A percentile compares a stretch with the other conserved stretches of the same genome.
phyloP scores from a whole-genome alignment of 2,113 vertebrate species.

The Lonchura striata region DNA sequence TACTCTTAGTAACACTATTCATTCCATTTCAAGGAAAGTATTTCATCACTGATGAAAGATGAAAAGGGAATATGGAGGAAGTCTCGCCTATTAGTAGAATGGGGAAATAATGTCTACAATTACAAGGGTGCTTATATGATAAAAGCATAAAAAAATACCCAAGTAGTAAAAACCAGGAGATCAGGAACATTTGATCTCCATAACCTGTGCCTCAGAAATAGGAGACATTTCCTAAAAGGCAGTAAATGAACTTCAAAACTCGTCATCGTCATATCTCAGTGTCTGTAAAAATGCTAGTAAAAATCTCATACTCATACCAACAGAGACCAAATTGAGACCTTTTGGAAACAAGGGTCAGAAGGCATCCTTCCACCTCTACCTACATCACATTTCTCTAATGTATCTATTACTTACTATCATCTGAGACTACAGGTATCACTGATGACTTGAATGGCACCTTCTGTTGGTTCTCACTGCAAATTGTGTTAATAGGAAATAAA shows the following conservation, averaged over 20 bases:
- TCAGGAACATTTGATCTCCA: neutral
- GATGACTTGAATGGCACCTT: neutral
- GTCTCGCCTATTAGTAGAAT: neutral
- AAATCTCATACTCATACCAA: neutral
- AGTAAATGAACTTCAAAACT: neutral
- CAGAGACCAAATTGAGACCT: neutral
- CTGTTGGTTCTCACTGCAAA: neutral
- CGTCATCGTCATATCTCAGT: neutral
- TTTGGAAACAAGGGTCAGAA: neutral
- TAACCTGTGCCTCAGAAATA: neutral
- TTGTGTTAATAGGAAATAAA: constrained; percentile 33
- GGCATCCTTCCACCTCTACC: neutral
- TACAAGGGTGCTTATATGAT: neutral
- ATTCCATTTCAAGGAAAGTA: neutral
- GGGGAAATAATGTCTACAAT: neutral
- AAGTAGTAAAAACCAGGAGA: neutral
- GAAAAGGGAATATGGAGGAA: neutral
- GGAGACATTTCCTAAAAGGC: neutral
- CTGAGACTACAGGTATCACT: neutral
- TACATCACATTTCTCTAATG: neutral
- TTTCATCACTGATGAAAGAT: neutral
- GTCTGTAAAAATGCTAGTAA: neutral
- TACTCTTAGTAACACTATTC: neutral
- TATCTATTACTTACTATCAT: neutral
- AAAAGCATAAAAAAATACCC: neutral